phyloP scores from a whole-genome alignment of 2,113 vertebrate species.

The Macrotis lagotis region DNA sequence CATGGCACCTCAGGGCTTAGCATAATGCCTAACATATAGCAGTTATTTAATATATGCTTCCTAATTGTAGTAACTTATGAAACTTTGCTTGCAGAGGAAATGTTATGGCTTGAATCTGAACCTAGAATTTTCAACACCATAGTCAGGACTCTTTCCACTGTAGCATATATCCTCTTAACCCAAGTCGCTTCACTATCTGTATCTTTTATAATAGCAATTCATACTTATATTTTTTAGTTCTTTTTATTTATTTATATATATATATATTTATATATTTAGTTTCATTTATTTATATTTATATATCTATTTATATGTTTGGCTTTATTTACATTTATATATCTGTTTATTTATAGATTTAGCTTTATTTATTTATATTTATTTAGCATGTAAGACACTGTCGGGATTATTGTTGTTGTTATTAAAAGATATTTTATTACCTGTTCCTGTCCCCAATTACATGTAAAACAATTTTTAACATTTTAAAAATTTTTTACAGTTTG shows the following conservation, averaged over 20 bases:
- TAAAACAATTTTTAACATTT: too few relatives aligned
- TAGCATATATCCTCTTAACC: not conserved
- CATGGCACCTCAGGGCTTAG: not conserved
- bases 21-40: not conserved
- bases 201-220: not conserved
- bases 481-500: too few relatives aligned
- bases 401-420: not conserved
- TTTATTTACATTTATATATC: too few relatives aligned
- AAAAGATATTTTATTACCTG: too few relatives aligned
- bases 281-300: too few relatives aligned
- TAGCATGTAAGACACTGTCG: not conserved
- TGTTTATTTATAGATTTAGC: too few relatives aligned
- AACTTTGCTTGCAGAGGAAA: not conserved
- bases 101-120: not conserved
- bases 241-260: too few relatives aligned
- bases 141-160: not conserved
- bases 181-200: not conserved
- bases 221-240: too few relatives aligned
- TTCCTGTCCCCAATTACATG: too few relatives aligned
- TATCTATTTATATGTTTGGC: too few relatives aligned
- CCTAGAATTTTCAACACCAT: not conserved
- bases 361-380: too few relatives aligned
- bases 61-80: not conserved
- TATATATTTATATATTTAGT: too few relatives aligned
- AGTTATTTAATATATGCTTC: not conserved